Conservation (phyloP, 2,113 vertebrate genomes). For the Spheniscus mendiculus region DNA sequence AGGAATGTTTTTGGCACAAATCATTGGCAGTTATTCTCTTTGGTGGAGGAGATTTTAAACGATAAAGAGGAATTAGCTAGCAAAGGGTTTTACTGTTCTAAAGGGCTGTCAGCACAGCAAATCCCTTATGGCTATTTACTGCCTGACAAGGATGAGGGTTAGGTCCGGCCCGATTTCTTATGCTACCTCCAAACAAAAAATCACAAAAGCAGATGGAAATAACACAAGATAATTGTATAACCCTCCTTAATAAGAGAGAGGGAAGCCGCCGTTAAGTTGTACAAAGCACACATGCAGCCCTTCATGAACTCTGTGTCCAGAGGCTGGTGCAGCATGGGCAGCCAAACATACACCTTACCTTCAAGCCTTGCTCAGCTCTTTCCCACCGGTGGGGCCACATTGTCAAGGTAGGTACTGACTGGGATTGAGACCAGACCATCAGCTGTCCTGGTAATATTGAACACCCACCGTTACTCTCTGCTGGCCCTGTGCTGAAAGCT, state of each 20-base stretch:
- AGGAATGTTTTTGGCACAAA: slow-evolving; percentile 27
- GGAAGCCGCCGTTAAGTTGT: neutral
- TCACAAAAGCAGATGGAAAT: neutral
- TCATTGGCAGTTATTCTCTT: neutral
- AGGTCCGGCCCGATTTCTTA: slow-evolving; percentile 6
- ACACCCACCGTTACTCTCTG: neutral
- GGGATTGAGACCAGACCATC: neutral
- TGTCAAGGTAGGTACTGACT: neutral
- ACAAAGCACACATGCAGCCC: neutral
- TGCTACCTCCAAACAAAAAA: neutral
- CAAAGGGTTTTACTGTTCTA: slow-evolving; percentile 1
- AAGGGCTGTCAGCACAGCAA: neutral
- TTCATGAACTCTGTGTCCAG: neutral
- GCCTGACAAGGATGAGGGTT: neutral
- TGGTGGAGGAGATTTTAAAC: slow-evolving; percentile 16
- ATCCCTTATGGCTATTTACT: slow-evolving; percentile 4
- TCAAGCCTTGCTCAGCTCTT: neutral
- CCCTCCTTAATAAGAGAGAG: neutral
- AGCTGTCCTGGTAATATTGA: neutral
- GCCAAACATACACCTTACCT: neutral
- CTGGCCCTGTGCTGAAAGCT: neutral
- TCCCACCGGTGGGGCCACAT: neutral
- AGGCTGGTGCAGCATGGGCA: neutral
- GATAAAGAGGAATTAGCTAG: slow-evolving; percentile 35
- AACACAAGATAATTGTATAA: neutral